Percentiles rank a stretch among this genome's conserved stretches.
phyloP scores from a whole-genome alignment of 2,797 vertebrate species.

The Limnodromus scolopaceus region DNA sequence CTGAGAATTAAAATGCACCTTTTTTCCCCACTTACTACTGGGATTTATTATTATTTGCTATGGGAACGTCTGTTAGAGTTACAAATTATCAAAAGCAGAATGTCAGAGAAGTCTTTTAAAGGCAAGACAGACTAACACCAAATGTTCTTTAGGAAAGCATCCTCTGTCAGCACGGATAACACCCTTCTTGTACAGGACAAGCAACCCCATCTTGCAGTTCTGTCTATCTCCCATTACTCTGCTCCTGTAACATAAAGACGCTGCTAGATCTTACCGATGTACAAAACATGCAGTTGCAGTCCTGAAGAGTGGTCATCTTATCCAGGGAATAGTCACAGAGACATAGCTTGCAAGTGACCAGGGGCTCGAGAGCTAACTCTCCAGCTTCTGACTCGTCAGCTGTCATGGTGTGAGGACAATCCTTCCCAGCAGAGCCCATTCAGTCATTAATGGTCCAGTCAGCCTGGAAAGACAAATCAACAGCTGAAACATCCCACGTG shows the following conservation, averaged over 20 bases:
- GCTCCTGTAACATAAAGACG: fast-evolving
- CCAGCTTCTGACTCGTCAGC: constrained; percentile 60
- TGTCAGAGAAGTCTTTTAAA: not conserved
- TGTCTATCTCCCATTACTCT: not conserved
- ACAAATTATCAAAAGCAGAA: not conserved
- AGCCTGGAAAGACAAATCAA: constrained; percentile 75
- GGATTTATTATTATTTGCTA: not conserved
- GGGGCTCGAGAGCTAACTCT: constrained; percentile 73
- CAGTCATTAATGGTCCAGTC: constrained; percentile 61
- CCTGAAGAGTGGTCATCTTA: constrained; percentile 85
- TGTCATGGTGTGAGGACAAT: constrained; percentile 69
- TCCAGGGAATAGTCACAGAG: constrained; percentile 85
- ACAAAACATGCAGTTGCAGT: constrained; percentile 92
- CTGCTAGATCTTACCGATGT: constrained; percentile 79
- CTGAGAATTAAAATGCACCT: not conserved
- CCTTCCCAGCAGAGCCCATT: constrained; percentile 71
- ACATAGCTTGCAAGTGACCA: constrained; percentile 92
- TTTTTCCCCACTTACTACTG: not conserved
- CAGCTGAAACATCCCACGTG: not conserved
- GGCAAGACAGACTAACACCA: not conserved
- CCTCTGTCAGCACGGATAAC: not conserved
- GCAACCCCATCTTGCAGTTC: not conserved
- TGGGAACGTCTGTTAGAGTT: not conserved
- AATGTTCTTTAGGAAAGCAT: not conserved
- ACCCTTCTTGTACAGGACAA: not conserved